Conservation (phyloP, 2,888 invertebrate species). For the Platynereis dumerilii region DNA sequence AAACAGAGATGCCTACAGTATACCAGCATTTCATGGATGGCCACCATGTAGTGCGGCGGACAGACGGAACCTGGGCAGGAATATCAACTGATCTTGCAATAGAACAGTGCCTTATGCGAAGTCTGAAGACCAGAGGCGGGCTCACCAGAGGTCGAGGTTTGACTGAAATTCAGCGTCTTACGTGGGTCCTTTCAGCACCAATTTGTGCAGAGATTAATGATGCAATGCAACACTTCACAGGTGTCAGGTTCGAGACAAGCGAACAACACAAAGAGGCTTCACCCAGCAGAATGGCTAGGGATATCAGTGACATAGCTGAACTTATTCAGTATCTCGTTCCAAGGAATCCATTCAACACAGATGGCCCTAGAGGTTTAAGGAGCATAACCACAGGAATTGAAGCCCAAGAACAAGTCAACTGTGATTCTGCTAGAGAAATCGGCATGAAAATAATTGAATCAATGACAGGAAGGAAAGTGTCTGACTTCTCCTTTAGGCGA, state of each 20-base stretch:
- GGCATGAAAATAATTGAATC: constrained; percentile 32
- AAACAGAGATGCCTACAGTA: constrained; percentile 36
- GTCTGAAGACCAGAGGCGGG: constrained; percentile 40
- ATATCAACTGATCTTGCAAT: constrained; percentile 43
- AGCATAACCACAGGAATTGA: constrained; percentile 40
- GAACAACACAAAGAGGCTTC: constrained; percentile 30
- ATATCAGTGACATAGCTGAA: constrained; percentile 31
- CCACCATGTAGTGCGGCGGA: constrained; percentile 32
- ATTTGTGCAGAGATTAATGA: constrained; percentile 31
- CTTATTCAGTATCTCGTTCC: constrained; percentile 31
- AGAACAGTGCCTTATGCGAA: constrained; percentile 43
- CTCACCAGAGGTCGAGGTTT: constrained; percentile 24
- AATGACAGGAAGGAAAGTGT: constrained; percentile 31
- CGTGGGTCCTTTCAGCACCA: constrained; percentile 36
- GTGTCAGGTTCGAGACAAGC: constrained; percentile 13
- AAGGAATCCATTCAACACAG: constrained; percentile 34
- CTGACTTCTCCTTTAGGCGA: constrained; percentile 31
- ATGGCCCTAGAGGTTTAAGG: constrained; percentile 27
- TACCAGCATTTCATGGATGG: constrained; percentile 31
- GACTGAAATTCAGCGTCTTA: constrained; percentile 27
- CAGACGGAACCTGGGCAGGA: constrained; percentile 42
- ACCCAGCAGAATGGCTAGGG: constrained; percentile 27
- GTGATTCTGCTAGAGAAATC: constrained; percentile 32
- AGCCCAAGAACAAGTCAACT: constrained; percentile 38
- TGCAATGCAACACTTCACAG: constrained; percentile 32